Evolutionary conservation across 2,888 invertebrate genomes (phyloP).

Genomic region (Cyclophora punctaria): DNA sequence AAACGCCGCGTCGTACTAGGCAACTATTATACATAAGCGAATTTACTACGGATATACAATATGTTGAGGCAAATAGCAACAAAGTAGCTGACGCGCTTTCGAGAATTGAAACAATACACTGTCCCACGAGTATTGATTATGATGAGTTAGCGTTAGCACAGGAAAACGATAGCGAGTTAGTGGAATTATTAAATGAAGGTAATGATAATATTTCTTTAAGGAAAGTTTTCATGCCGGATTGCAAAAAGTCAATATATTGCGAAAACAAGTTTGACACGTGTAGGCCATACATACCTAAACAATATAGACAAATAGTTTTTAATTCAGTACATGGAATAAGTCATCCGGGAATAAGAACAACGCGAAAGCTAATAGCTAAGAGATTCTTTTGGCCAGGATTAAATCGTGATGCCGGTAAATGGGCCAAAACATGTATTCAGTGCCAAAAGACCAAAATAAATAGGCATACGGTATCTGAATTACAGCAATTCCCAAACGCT

Average conservation of each 20-base stretch:
- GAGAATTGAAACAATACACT: conserved; percentile 10
- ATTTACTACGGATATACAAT: conserved; percentile 10
- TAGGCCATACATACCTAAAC: not conserved
- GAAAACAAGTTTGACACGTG: conserved; percentile 2
- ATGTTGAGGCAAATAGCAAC: conserved; percentile 5
- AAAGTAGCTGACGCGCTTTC: conserved; percentile 11
- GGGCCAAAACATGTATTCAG: too few species aligned
- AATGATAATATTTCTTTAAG: not conserved
- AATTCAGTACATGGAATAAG: not conserved
- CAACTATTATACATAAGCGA: conserved; percentile 4
- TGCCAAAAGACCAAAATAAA: too few species aligned
- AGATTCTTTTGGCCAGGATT: too few species aligned
- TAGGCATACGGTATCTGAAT: too few species aligned
- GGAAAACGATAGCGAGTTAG: not conserved
- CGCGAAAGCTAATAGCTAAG: too few species aligned
- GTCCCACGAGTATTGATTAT: conserved; percentile 10
- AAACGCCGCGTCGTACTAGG: not conserved
- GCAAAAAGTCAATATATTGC: conserved; percentile 6
- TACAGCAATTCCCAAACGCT: too few species aligned
- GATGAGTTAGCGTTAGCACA: conserved; percentile 11
- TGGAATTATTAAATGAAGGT: not conserved
- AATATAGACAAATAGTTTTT: conserved; percentile 5
- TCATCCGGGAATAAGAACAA: too few species aligned
- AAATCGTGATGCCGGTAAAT: too few species aligned
- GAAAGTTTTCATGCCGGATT: not conserved